A percentile compares a stretch with the other conserved stretches of the same genome.
Conservation (phyloP, 30 jellyfish, hydroid and myxozoan genomes). For the Nemopilema nomurai region DNA sequence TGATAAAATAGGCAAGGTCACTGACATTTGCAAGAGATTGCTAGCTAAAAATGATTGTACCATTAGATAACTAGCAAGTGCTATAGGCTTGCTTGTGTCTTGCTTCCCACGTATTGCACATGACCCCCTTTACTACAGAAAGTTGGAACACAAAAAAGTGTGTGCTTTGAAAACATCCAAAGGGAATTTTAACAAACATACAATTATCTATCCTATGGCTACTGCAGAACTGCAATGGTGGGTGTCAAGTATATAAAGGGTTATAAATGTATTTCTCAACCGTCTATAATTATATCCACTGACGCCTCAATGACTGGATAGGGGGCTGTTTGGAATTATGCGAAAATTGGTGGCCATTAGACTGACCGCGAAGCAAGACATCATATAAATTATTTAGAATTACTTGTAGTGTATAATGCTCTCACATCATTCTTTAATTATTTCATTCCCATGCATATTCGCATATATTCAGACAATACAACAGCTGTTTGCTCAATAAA, state of each 20-base stretch:
- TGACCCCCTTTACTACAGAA: slow-evolving; percentile 30
- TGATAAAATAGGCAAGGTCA: not conserved
- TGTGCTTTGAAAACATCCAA: slow-evolving; percentile 12
- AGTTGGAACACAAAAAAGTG: slow-evolving; percentile 33
- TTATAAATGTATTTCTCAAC: not conserved
- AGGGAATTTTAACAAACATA: slow-evolving; percentile 26
- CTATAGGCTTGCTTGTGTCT: slow-evolving; percentile 59
- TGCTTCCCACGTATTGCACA: slow-evolving; percentile 40
- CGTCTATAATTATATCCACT: slow-evolving; percentile 3
- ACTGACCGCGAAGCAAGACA: not conserved
- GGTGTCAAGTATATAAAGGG: slow-evolving; percentile 18
- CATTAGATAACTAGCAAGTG: slow-evolving; percentile 47
- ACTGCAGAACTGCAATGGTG: slow-evolving; percentile 44
- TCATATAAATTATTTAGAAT: slow-evolving; percentile 45
- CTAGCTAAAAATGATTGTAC: not conserved
- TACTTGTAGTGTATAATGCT: slow-evolving; percentile 19
- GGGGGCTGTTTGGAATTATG: slow-evolving; percentile 19
- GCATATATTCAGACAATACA: slow-evolving; percentile 26
- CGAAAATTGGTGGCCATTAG: slow-evolving; percentile 23
- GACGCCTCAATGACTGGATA: slow-evolving; percentile 38
- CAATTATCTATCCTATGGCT: slow-evolving; percentile 5
- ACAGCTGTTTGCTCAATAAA: slow-evolving; percentile 33
- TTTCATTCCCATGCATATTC: not conserved
- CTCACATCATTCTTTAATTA: not conserved
- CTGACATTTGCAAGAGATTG: not conserved